These are phyloP conservation scores for Xestia c-nigrum DNA, from an alignment of 2,888 invertebrate species.

Conservation along the genomic window DNA sequence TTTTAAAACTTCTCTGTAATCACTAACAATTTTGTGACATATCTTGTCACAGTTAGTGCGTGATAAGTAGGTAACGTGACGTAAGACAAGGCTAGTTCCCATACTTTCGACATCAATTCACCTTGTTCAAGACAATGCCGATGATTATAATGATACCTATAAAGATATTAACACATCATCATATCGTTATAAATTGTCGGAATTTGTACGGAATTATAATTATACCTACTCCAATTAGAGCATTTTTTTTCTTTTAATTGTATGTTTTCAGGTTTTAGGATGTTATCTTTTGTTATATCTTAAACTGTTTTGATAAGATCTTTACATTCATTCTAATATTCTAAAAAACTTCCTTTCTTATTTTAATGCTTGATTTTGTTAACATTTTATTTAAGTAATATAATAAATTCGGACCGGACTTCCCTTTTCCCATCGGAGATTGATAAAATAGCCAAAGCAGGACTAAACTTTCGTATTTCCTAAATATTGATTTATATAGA, in stretches of 20 bases:
- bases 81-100: constrained; percentile 67
- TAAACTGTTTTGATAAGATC: constrained; percentile 31
- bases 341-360: background rate
- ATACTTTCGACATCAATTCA: constrained; percentile 69
- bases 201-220: constrained; percentile 34
- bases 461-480: background rate
- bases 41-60: constrained; percentile 14
- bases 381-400: background rate
- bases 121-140: constrained; percentile 73
- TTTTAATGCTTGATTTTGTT: background rate
- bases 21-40: constrained; percentile 1
- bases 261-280: constrained; percentile 1
- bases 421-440: constrained; percentile 14
- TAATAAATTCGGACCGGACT: constrained; percentile 12
- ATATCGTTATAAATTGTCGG: constrained; percentile 50
- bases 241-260: constrained; percentile 1
- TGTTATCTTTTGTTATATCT: constrained; percentile 24
- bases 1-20: background rate
- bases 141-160: constrained; percentile 65
- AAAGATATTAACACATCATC: constrained; percentile 59
- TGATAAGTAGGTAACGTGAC: constrained; percentile 59
- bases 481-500: background rate
- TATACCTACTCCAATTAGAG: constrained; percentile 34
- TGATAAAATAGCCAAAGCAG: background rate
- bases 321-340: background rate